phyloP scores from a whole-genome alignment of 2,797 vertebrate genomes.

The Sphenodon punctatus region DNA sequence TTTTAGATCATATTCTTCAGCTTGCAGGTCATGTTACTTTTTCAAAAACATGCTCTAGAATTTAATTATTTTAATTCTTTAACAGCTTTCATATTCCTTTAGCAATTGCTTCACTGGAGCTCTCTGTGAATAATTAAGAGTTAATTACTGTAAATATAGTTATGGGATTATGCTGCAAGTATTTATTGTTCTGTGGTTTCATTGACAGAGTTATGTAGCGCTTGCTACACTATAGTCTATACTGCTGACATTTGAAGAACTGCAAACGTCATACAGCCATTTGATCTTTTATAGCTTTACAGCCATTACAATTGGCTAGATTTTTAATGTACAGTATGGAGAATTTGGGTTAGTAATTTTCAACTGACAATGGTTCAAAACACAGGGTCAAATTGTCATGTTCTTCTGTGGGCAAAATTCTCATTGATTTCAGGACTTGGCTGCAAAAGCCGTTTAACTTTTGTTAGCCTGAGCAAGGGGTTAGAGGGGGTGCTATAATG shows the following conservation, averaged over 20 bases:
- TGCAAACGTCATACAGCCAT: background rate
- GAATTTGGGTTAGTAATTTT: background rate
- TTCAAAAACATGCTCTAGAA: constrained; percentile 2
- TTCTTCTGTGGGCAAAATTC: background rate
- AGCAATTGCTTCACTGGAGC: constrained; percentile 15
- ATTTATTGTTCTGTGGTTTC: constrained; percentile 47
- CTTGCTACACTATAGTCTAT: constrained; percentile 32
- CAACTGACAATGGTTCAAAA: constrained; percentile 1
- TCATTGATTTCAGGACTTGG: background rate
- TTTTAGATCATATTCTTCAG: constrained; percentile 11
- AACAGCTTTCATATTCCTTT: constrained; percentile 22
- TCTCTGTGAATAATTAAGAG: constrained; percentile 44
- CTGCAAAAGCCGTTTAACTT: background rate
- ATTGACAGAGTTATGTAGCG: constrained; percentile 36
- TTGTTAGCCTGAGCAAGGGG: background rate
- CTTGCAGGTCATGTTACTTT: background rate
- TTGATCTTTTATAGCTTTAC: background rate
- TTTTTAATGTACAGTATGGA: background rate
- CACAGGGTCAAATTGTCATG: background rate
- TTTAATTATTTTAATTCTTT: constrained; percentile 9
- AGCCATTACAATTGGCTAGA: background rate
- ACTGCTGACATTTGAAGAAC: constrained; percentile 19
- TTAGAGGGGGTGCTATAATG: background rate
- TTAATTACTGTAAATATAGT: constrained; percentile 22
- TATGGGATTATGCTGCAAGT: constrained; percentile 10